Base-by-base conservation (phyloP, 64 coral and sea anemone genomes). In the Montipora sp. region DNA sequence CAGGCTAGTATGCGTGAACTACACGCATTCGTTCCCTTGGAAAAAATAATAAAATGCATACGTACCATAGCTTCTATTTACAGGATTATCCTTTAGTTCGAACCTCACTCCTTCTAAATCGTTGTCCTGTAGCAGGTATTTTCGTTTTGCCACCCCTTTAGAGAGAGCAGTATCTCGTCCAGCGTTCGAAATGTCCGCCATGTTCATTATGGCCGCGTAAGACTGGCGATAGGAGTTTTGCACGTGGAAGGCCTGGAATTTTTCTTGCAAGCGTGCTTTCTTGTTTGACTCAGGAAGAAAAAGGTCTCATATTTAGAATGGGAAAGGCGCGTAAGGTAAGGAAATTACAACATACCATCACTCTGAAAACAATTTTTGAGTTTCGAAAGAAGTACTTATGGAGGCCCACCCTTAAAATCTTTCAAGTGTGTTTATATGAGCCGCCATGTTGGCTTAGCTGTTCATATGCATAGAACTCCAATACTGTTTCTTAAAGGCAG, bases 31-130 rank as follows among this genome's bases (percentile, higher is more conserved):
- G 36, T 36, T 36, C 36, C 36, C 36, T 36, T 2, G 6, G 8
- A 71, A 36, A 22, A 9, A 73, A 12, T 7, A 5, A 7, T 36
- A 57, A 57, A 57, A 57, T 57, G 4, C 6, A 61, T 57, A 88
- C 88, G 71, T 8, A 98, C 93, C 89, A 81, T 92, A 98, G 27
- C 70, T 79, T 72, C 95, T 98, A 55, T 92, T 98, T 23, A 98
- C 57, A 36, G 96, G 96, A 58, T 98, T 98, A 53, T 89, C 77
- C 24, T 95, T 92, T 51, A 92, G 19, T 68, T 89, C 63, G 51
- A 92, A 92, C 14, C 84, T 61, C 51, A 98, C 44, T 18, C 92
- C 89, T 73, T 83, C 81, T 48, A 98, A 92, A 59, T 98, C 96
- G 8, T 92, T 85, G 59, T 98, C 96, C 49, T 44, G 51, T n/a